These are phyloP conservation scores for Drosophila bocqueti DNA, from an alignment of 1,140 invertebrate genomes.

Conservation along the genomic window DNA sequence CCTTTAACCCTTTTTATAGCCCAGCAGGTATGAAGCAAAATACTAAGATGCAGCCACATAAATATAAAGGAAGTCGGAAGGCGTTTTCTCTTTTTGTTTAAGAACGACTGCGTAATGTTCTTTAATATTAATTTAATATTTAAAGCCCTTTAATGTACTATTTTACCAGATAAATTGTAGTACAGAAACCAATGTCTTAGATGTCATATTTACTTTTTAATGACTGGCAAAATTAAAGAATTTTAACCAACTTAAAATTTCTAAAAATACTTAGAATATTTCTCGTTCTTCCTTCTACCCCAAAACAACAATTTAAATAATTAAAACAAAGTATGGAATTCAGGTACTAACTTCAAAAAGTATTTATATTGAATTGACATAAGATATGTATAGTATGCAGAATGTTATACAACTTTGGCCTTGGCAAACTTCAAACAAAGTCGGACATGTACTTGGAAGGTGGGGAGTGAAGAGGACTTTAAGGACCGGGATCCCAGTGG, in stretches of 20 bases:
- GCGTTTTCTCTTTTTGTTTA: not conserved
- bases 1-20: conserved; percentile 44
- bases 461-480: not conserved
- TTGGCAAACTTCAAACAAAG: conserved; percentile 5
- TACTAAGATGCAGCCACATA: conserved; percentile 7
- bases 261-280: not conserved
- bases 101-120: conserved; percentile 1
- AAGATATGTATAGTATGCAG: no score
- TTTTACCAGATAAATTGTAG: not conserved
- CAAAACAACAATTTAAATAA: not conserved
- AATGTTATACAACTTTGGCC: no score
- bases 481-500: conserved; percentile 32
- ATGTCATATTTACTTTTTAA: not conserved
- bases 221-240: no score
- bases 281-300: no score
- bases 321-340: not conserved
- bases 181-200: not conserved
- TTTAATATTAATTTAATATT: not conserved
- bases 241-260: not conserved
- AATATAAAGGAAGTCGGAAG: not conserved
- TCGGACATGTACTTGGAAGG: conserved; percentile 21
- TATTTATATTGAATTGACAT: not conserved
- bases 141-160: no score
- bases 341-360: no score
- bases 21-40: conserved; percentile 14